Base-by-base conservation (phyloP, 2,888 invertebrate species). In the Tenthredo scrophulariae region DNA sequence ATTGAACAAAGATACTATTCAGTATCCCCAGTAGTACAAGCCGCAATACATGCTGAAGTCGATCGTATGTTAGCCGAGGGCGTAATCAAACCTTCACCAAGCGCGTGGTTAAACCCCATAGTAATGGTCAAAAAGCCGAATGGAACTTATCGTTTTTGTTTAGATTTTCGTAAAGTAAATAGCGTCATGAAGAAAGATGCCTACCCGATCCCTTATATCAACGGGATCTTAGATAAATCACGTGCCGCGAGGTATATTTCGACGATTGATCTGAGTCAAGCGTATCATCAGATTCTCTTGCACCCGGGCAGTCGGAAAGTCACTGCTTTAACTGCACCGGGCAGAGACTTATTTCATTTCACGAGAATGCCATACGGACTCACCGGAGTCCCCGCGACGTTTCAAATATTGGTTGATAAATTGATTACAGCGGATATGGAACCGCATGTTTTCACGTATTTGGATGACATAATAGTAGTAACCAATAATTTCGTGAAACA, bases 321-420 rank as follows among this genome's bases (percentile, higher is more conserved):
- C 6, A 91, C 91, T 4, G 91, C 91, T 0, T 92, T 91, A 82
- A 88, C 88, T 0, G 89, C 91, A 13, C 90, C 90, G 0, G 86
- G 86, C 18, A 82, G 88, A 37, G 91, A 90, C 2, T 86, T 89
- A 84, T 91, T 86, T 74, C 88, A 91, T 10, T 92, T 92, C 79
- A 85, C 83, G 6, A 83, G 88, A 9, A 88, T 91, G 88, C 91
- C 90, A 0, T 90, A 90, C 82, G 86, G 90, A 85, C 85, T 90
- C 85, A 86, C 87, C 87, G 83, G 89, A 79, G 89, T 88, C 3
- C 90, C 91, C 0, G 89, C 90, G 2, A 90, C 90, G 0, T 91
- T 88, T 7, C 89, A 89, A 74, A 62, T 89, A 0, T 74, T 90
- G 13, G 87, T 90, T 82, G 89, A 89, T 74, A 86, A 86, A 22